phyloP scores from a whole-genome alignment of 1,140 invertebrate species.

The Tetragnatha versicolor region DNA sequence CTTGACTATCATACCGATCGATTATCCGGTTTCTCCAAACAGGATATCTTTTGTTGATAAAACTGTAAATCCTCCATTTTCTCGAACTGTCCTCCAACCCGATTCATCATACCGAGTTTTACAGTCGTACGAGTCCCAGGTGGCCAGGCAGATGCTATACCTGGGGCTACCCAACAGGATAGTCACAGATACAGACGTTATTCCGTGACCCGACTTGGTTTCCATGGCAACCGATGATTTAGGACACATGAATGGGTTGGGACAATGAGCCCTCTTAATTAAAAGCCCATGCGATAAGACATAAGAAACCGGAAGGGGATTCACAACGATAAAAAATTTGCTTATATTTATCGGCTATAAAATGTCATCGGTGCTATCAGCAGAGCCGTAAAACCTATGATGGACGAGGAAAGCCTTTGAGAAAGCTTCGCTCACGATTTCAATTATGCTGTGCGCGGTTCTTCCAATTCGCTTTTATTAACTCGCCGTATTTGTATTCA shows the following conservation, averaged over 20 bases:
- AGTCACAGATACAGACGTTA: no score
- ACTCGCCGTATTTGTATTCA: constrained; percentile 40
- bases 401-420: constrained; percentile 12
- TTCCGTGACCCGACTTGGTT: no score
- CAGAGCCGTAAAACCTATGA: constrained; percentile 33
- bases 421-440: constrained; percentile 2
- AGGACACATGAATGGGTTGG: background rate
- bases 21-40: no score
- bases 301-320: constrained; percentile 29
- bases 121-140: no score
- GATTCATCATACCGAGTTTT: no score
- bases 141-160: no score
- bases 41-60: no score
- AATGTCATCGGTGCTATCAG: constrained; percentile 45
- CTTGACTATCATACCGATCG: no score
- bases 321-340: constrained; percentile 16
- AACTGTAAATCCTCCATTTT: no score
- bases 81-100: no score
- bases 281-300: background rate
- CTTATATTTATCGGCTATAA: constrained; percentile 45
- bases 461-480: background rate
- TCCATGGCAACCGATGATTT: background rate
- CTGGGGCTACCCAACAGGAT: no score
- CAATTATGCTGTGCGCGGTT: background rate
- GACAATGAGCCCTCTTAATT: constrained; percentile 37